Conservation (phyloP, 2,113 vertebrate genomes). For the Chascanopsetta lugubris region DNA sequence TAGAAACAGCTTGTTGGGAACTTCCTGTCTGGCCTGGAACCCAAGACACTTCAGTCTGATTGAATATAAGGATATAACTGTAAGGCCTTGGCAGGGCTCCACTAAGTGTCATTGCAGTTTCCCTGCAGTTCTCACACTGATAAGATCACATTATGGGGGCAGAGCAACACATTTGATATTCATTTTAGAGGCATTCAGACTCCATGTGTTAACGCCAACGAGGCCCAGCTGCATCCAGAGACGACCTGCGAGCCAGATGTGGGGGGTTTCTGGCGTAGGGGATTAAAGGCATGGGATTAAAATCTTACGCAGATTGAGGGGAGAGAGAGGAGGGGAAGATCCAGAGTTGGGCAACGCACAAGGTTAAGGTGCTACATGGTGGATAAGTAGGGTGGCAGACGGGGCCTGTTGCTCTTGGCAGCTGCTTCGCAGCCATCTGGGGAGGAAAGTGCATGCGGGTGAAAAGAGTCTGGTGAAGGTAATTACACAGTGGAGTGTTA, state of each 20-base stretch:
- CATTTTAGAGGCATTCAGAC: neutral
- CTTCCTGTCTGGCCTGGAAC: no score
- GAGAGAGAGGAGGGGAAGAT: conserved; percentile 3
- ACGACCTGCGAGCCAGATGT: no score
- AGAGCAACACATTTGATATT: neutral
- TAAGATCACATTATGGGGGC: neutral
- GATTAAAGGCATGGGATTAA: conserved; percentile 56
- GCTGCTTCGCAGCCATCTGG: conserved; percentile 36
- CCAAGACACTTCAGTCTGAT: neutral
- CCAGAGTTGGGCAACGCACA: conserved; percentile 3
- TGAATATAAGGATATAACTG: no score
- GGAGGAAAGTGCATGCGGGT: conserved; percentile 32
- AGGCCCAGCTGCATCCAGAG: neutral
- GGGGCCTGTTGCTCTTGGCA: conserved; percentile 75
- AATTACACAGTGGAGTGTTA: neutral
- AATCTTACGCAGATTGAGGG: conserved; percentile 13
- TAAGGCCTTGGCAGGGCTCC: no score
- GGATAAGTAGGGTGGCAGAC: conserved; percentile 47
- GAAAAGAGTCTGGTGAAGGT: conserved; percentile 42
- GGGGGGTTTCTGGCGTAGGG: conserved; percentile 63
- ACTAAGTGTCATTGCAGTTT: neutral
- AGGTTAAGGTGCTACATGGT: conserved; percentile 28
- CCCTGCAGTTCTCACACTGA: conserved; percentile 1
- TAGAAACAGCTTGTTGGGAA: neutral
- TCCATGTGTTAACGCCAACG: neutral